Conservation (phyloP, 2,113 vertebrate genomes). For the Antidorcas marsupialis region DNA sequence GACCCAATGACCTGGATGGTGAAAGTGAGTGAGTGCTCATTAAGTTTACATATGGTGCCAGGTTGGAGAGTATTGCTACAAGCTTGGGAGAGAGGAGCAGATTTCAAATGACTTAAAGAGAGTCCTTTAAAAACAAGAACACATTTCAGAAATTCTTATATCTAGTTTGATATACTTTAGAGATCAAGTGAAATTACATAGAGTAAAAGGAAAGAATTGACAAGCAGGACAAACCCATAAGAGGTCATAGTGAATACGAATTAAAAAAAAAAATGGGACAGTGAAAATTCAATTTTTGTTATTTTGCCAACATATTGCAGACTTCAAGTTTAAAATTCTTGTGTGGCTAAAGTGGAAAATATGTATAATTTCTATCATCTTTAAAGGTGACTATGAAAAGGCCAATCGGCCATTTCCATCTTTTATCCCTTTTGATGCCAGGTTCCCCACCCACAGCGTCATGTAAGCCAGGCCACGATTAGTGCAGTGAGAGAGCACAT, state of each 20-base stretch:
- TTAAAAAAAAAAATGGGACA: neutral
- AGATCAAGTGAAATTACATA: neutral
- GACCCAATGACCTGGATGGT: slow-evolving; percentile 57
- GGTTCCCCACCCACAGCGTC: neutral
- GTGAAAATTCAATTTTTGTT: neutral
- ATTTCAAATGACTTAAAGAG: slow-evolving; percentile 22
- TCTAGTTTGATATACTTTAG: neutral
- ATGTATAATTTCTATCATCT: neutral
- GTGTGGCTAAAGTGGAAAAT: neutral
- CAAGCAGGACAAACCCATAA: neutral
- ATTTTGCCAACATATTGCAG: neutral
- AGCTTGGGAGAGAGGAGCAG: slow-evolving; percentile 11
- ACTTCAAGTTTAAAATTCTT: neutral
- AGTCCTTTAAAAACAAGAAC: slow-evolving; percentile 9
- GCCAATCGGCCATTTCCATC: neutral
- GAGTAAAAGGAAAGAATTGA: neutral
- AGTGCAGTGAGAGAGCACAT: neutral
- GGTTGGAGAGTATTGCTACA: neutral
- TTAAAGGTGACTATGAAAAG: neutral
- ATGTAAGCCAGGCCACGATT: neutral
- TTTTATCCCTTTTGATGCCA: neutral
- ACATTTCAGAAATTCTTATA: neutral
- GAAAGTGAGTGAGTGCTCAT: slow-evolving; percentile 44
- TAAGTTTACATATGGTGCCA: slow-evolving; percentile 54
- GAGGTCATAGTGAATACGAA: neutral